Evolutionary conservation across 2,797 vertebrate species (phyloP).

Genomic region (Syndactyla subalaris): DNA sequence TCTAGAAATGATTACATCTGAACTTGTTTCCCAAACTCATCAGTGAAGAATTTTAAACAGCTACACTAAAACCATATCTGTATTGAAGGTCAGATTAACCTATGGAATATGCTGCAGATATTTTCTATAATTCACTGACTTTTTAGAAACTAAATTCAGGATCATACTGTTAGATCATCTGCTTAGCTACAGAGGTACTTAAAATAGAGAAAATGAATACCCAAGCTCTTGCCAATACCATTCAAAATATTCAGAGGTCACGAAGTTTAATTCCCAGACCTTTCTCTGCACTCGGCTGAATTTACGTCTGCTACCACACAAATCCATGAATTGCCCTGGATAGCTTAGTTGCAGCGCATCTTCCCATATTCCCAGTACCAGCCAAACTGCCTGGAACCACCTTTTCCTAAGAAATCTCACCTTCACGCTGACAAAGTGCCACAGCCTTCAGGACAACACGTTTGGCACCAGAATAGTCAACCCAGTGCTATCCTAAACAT

Average conservation of each 20-base stretch:
- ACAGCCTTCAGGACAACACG: neutral
- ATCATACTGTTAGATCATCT: slow-evolving; percentile 26
- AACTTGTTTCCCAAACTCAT: slow-evolving; percentile 26
- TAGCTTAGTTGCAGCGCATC: neutral
- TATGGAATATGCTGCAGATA: neutral
- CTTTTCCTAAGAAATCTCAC: neutral
- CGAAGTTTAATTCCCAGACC: neutral
- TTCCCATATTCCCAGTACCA: neutral
- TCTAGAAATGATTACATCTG: slow-evolving; percentile 29
- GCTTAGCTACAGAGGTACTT: slow-evolving; percentile 29
- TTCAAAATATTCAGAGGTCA: neutral
- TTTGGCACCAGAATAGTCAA: neutral
- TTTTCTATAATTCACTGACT: slow-evolving; percentile 19
- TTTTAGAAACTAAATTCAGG: slow-evolving; percentile 17
- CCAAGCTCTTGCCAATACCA: neutral
- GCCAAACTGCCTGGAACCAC: neutral
- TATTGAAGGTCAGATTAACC: slow-evolving; percentile 16
- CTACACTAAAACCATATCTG: neutral
- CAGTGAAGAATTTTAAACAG: slow-evolving; percentile 38
- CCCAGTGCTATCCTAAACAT: neutral
- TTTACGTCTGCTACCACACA: neutral
- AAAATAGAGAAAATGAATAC: neutral
- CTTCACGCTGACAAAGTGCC: neutral
- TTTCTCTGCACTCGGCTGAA: neutral
- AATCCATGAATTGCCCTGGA: neutral